Evolutionary conservation across 2,888 invertebrate genomes (phyloP).

Genomic region (Gastracanthus pulcherrimus): DNA sequence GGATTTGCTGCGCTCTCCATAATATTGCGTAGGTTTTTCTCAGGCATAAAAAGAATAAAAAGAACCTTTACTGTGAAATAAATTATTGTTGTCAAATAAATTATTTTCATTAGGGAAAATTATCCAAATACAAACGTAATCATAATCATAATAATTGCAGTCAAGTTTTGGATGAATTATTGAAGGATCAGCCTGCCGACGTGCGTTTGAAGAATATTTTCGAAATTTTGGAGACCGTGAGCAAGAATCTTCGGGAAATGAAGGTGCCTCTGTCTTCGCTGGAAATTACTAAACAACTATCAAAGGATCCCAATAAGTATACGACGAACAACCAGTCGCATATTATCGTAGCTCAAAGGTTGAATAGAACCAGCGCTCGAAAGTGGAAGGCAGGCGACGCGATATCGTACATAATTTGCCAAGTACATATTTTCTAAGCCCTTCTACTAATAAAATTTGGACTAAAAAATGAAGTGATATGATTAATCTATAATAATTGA

Average conservation of each 20-base stretch:
- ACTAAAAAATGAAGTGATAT: neutral
- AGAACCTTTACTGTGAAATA: no score
- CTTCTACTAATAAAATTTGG: neutral
- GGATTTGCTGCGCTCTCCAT: no score
- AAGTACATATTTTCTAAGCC: slow-evolving; percentile 74
- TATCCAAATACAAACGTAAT: no score
- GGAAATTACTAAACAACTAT: slow-evolving; percentile 96
- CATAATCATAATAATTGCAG: no score
- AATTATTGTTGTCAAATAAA: no score
- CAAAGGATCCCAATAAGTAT: slow-evolving; percentile 95
- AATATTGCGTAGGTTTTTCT: no score
- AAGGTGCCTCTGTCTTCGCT: slow-evolving; percentile 87
- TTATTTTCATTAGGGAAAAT: no score
- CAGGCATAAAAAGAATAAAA: no score
- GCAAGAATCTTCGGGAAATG: slow-evolving; percentile 84
- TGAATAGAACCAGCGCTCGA: slow-evolving; percentile 90
- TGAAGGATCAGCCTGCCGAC: slow-evolving; percentile 89
- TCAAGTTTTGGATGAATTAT: slow-evolving; percentile 88
- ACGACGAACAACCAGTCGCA: slow-evolving; percentile 92
- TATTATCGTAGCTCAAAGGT: slow-evolving; percentile 87
- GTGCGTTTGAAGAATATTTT: slow-evolving; percentile 92
- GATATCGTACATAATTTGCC: slow-evolving; percentile 96
- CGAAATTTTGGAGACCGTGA: slow-evolving; percentile 86
- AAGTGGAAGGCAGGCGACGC: slow-evolving; percentile 95
- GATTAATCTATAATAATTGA: neutral